These are phyloP conservation scores for Agriotes lineatus DNA, from an alignment of 2,888 invertebrate species.

Conservation along the genomic window DNA sequence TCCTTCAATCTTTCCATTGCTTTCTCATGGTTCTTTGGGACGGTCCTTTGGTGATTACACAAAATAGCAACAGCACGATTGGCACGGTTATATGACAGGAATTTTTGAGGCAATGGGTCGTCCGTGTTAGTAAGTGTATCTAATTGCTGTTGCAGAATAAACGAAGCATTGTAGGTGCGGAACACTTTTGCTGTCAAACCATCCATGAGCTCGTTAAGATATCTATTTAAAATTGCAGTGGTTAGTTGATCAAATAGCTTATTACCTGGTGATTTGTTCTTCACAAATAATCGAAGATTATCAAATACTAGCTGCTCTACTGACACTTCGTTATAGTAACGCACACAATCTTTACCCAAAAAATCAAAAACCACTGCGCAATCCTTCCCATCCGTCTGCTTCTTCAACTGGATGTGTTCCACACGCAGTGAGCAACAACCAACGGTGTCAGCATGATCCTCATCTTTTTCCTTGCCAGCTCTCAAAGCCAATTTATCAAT, in stretches of 20 bases:
- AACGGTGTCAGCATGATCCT: conserved; percentile 96
- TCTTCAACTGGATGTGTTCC: conserved; percentile 93
- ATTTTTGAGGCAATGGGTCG: conserved; percentile 83
- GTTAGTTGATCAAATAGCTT: conserved; percentile 98
- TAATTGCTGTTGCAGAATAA: conserved; percentile 95
- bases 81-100: conserved; percentile 96
- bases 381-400: conserved; percentile 86
- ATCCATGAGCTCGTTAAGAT: conserved; percentile 96
- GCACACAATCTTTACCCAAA: conserved; percentile 71
- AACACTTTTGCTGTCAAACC: conserved; percentile 99
- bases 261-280: conserved; percentile 88
- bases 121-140: conserved; percentile 88
- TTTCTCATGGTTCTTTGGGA: not conserved
- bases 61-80: conserved; percentile 98
- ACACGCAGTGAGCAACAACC: conserved; percentile 97
- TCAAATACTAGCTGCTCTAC: conserved; percentile 80
- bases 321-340: conserved; percentile 94
- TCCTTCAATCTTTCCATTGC: not conserved
- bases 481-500: conserved; percentile 98
- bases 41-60: conserved; percentile 88
- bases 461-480: conserved; percentile 97
- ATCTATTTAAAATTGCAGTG: conserved; percentile 95
- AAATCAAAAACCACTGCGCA: conserved; percentile 99
- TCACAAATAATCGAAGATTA: not conserved
- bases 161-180: conserved; percentile 99